Evolutionary conservation across 2,888 invertebrate species (phyloP).

Genomic region (Hemicrepidius hirtus): DNA sequence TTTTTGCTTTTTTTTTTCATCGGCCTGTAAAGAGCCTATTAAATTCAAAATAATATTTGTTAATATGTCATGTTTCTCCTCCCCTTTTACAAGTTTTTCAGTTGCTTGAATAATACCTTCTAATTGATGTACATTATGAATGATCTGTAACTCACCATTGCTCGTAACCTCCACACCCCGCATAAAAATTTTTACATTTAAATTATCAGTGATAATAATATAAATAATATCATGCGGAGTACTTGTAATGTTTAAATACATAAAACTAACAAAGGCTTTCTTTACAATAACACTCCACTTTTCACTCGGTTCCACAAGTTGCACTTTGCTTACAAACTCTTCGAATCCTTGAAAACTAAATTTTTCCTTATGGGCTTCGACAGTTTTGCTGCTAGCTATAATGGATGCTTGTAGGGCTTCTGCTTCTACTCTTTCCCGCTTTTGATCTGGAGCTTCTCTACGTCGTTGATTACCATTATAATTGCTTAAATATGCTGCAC

Average conservation of each 20-base stretch:
- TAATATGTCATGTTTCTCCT: slow-evolving; percentile 3
- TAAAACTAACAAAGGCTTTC: background rate
- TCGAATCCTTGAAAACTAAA: background rate
- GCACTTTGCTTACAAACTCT: background rate
- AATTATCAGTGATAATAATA: background rate
- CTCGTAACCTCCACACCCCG: background rate
- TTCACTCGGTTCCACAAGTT: background rate
- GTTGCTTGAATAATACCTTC: background rate
- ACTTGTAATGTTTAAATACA: background rate
- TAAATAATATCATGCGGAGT: background rate
- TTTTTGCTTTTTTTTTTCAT: background rate
- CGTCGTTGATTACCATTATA: background rate
- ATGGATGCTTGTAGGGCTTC: background rate
- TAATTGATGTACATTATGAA: background rate
- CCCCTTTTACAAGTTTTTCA: background rate
- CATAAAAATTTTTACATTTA: slow-evolving; percentile 1
- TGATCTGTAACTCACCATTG: background rate
- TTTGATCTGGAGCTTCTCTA: background rate
- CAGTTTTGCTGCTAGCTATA: background rate
- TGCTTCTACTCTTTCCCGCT: background rate
- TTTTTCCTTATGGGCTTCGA: background rate
- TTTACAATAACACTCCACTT: background rate
- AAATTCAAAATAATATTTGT: background rate
- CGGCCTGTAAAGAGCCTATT: background rate
- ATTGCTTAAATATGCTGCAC: background rate